A percentile compares a stretch with the other conserved stretches of the same genome.
These are phyloP conservation scores for Ptychoptera albimana DNA, from an alignment of 2,888 invertebrate species.

Conservation along the genomic window DNA sequence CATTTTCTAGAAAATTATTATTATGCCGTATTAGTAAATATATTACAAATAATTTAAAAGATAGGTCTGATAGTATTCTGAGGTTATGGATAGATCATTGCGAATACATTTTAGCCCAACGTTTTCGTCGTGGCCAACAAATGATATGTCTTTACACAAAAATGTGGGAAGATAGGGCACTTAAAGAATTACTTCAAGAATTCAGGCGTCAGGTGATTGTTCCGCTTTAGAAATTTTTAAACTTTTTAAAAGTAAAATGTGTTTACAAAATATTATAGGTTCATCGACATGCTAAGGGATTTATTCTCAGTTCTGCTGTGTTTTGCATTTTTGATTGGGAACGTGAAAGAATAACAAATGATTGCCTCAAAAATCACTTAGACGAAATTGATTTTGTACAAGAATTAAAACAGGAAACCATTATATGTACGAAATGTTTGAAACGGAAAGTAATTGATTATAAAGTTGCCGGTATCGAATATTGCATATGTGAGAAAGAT, in stretches of 20 bases:
- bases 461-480: conserved; percentile 28
- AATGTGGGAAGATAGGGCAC: conserved; percentile 43
- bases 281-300: conserved; percentile 34
- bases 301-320: conserved; percentile 38
- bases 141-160: conserved; percentile 43
- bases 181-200: conserved; percentile 34
- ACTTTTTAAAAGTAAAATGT: not conserved
- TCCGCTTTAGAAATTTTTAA: not conserved
- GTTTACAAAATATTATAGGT: conserved; percentile 11
- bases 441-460: conserved; percentile 29
- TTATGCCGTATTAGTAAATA: not conserved
- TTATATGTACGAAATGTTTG: conserved; percentile 35
- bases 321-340: conserved; percentile 44
- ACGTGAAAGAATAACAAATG: conserved; percentile 37
- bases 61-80: conserved; percentile 33
- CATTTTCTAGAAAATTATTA: not conserved
- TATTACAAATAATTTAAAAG: conserved; percentile 22
- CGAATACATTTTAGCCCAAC: conserved; percentile 41
- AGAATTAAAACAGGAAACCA: conserved; percentile 34
- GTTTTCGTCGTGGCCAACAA: conserved; percentile 44
- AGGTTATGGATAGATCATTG: conserved; percentile 38
- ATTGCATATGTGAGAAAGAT: conserved; percentile 30
- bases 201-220: conserved; percentile 11
- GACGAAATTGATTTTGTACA: conserved; percentile 42
- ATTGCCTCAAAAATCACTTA: conserved; percentile 37